Percentiles rank a stretch among this genome's conserved stretches.
Evolutionary conservation across 2,113 vertebrate species (phyloP).

Genomic region (Scytalopus superciliaris): DNA sequence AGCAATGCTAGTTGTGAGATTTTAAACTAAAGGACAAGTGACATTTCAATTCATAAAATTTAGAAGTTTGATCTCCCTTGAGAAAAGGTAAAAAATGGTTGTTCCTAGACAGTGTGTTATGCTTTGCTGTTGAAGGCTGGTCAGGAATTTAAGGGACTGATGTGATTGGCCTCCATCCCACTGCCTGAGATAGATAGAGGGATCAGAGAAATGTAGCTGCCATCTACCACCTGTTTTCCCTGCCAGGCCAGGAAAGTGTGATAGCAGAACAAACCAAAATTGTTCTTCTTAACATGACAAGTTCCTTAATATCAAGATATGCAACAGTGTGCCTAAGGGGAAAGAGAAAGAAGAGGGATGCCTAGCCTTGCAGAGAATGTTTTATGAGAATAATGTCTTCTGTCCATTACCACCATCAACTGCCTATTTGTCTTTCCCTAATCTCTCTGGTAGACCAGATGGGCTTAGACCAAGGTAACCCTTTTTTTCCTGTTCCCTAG

Average conservation of each 20-base stretch:
- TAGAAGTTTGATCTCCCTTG: background rate
- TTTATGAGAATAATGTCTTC: background rate
- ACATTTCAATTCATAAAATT: background rate
- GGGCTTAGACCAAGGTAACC: background rate
- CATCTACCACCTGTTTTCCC: background rate
- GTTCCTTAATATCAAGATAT: slow-evolving; percentile 19
- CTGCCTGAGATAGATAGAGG: background rate
- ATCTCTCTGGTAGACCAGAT: background rate
- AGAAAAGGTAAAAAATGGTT: background rate
- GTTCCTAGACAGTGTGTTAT: background rate
- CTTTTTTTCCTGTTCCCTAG: background rate
- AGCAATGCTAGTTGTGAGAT: background rate
- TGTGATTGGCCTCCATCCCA: background rate
- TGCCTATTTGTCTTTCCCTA: background rate
- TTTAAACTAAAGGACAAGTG: background rate
- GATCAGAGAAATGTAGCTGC: slow-evolving; percentile 19
- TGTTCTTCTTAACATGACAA: slow-evolving; percentile 33
- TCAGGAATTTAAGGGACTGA: background rate
- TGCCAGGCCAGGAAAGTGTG: background rate
- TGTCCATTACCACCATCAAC: background rate
- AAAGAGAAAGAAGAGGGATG: background rate
- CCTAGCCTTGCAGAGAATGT: background rate
- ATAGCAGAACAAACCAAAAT: slow-evolving; percentile 39
- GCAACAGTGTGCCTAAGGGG: background rate
- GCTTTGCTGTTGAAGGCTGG: background rate